phyloP scores from a whole-genome alignment of 2,797 vertebrate species.

The Hyperoplus lanceolatus region DNA sequence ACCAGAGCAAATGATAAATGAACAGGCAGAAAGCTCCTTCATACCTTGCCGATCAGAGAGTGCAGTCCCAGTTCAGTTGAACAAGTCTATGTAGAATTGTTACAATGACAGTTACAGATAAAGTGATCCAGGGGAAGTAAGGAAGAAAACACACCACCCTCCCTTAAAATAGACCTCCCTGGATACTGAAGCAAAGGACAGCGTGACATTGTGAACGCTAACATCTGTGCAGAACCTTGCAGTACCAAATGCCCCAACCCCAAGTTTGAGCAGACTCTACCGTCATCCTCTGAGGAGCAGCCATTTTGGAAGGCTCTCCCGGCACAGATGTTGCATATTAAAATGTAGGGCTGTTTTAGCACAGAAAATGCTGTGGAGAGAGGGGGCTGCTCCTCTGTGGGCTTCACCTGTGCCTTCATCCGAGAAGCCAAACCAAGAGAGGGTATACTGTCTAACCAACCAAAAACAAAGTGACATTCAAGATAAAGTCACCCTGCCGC shows the following conservation, averaged over 20 bases:
- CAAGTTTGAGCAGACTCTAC: constrained; percentile 88
- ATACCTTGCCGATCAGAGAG: constrained; percentile 70
- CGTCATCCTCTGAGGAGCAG: constrained; percentile 90
- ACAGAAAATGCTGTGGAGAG: constrained; percentile 75
- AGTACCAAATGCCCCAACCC: constrained; percentile 86
- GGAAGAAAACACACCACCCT: constrained; percentile 78
- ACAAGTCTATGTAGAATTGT: constrained; percentile 66
- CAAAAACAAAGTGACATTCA: constrained; percentile 90
- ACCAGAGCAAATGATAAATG: constrained; percentile 51
- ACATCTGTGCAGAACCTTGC: constrained; percentile 89
- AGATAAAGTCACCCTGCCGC: constrained; percentile 87
- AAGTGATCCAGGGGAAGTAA: constrained; percentile 81
- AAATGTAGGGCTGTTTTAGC: constrained; percentile 87
- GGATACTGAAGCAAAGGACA: constrained; percentile 85
- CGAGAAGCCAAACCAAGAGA: constrained; percentile 88
- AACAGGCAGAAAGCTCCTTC: constrained; percentile 62
- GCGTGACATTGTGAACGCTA: constrained; percentile 89
- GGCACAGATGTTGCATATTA: constrained; percentile 92
- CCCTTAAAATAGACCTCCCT: constrained; percentile 86
- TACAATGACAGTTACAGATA: constrained; percentile 78
- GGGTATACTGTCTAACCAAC: constrained; percentile 85
- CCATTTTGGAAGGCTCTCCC: constrained; percentile 90
- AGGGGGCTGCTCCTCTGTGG: constrained; percentile 80
- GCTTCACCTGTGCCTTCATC: constrained; percentile 90
- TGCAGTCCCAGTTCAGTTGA: constrained; percentile 55